A percentile compares a stretch with the other conserved stretches of the same genome.
These are phyloP conservation scores for Trichonephila clavata DNA, from an alignment of 1,140 invertebrate genomes.

Conservation along the genomic window DNA sequence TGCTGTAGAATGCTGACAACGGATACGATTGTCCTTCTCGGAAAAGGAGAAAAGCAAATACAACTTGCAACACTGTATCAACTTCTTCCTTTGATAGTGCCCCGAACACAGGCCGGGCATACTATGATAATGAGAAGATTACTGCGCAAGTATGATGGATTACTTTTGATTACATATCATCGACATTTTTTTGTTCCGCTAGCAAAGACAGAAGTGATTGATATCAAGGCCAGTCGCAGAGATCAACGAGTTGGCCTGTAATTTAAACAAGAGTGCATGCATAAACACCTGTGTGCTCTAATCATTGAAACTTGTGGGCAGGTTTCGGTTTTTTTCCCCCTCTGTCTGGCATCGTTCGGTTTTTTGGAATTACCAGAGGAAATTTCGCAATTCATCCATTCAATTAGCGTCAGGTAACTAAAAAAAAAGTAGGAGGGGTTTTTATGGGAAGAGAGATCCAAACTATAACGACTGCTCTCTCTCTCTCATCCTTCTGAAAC, in stretches of 20 bases:
- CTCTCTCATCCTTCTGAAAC: too few relatives aligned
- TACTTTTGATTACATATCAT: slow-evolving; percentile 70
- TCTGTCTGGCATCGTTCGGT: too few relatives aligned
- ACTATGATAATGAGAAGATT: slow-evolving; percentile 56
- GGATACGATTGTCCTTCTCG: slow-evolving; percentile 30
- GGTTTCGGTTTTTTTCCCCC: not conserved
- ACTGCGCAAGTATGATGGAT: slow-evolving; percentile 64
- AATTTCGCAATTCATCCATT: too few relatives aligned
- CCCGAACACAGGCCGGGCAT: slow-evolving; percentile 25
- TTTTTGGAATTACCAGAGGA: too few relatives aligned
- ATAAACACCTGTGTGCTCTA: slow-evolving; percentile 45
- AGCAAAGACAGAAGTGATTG: slow-evolving; percentile 33
- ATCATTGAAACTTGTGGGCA: not conserved
- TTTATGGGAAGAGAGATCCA: too few relatives aligned
- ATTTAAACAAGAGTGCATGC: slow-evolving; percentile 58
- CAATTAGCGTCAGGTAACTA: too few relatives aligned
- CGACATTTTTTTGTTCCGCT: slow-evolving; percentile 68
- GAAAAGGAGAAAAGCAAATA: not conserved
- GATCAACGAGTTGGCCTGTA: slow-evolving; percentile 43
- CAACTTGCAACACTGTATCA: slow-evolving; percentile 56
- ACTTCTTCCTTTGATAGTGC: not conserved
- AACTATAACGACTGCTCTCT: too few relatives aligned
- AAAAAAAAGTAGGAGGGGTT: too few relatives aligned
- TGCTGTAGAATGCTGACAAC: not conserved
- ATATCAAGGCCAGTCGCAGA: slow-evolving; percentile 59